Evolutionary conservation across 2,113 vertebrate species (phyloP).

Genomic region (Carassius auratus): DNA sequence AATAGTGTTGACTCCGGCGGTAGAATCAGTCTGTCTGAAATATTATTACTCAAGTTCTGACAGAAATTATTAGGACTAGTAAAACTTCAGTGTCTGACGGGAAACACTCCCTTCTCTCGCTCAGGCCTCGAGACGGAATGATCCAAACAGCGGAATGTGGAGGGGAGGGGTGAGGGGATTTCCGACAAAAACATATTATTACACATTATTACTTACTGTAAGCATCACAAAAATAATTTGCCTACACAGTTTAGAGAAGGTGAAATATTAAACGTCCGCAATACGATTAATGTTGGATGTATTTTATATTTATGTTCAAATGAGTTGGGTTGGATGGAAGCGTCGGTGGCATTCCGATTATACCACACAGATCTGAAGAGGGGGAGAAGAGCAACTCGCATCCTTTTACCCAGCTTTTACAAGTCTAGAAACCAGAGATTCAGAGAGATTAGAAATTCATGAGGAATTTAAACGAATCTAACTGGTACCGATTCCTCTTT

Average conservation of each 20-base stretch:
- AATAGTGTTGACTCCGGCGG: neutral
- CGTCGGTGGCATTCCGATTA: conserved; percentile 56
- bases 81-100: conserved; percentile 33
- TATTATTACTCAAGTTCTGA: neutral
- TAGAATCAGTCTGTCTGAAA: neutral
- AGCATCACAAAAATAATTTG: neutral
- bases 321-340: neutral
- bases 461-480: neutral
- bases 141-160: conserved; percentile 69
- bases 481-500: neutral
- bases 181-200: neutral
- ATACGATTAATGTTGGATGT: neutral
- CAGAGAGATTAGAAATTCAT: neutral
- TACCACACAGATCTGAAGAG: conserved; percentile 62
- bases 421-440: neutral
- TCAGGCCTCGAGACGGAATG: conserved; percentile 71
- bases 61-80: neutral
- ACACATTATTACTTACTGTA: neutral
- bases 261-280: neutral
- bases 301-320: neutral
- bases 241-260: neutral
- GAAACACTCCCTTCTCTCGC: conserved; percentile 76
- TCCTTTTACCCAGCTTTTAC: neutral
- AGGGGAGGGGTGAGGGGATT: conserved; percentile 41
- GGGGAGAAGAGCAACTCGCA: neutral